A percentile compares a stretch with the other conserved stretches of the same genome.
These are phyloP conservation scores for Chlorops oryzae DNA, from an alignment of 1,140 invertebrate species.

Conservation along the genomic window DNA sequence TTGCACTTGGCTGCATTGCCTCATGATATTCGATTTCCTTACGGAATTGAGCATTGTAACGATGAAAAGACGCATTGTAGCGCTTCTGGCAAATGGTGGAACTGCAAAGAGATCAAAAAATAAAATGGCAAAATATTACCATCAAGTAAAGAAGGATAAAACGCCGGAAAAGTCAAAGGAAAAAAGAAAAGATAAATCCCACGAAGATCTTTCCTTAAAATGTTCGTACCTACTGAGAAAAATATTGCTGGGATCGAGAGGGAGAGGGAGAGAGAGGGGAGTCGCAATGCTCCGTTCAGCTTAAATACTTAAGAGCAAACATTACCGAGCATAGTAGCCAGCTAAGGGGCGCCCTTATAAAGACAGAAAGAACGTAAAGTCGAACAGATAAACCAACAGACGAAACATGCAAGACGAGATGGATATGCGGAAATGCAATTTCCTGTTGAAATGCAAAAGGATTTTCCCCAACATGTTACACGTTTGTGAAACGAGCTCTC, in stretches of 20 bases:
- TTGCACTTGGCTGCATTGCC: constrained; percentile 42
- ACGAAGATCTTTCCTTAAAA: too few relatives aligned
- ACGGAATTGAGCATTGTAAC: constrained; percentile 41
- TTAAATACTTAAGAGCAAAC: background rate
- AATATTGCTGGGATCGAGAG: background rate
- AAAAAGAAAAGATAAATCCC: background rate
- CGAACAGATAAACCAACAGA: constrained; percentile 1
- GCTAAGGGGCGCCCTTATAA: background rate
- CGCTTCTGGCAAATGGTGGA: constrained; percentile 37
- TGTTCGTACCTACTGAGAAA: too few relatives aligned
- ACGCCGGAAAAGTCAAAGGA: background rate
- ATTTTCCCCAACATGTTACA: too few relatives aligned
- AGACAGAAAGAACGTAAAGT: too few relatives aligned
- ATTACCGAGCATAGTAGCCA: constrained; percentile 4
- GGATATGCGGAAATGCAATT: constrained; percentile 11
- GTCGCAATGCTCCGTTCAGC: background rate
- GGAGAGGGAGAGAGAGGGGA: background rate
- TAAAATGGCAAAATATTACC: background rate
- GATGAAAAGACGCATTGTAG: constrained; percentile 35
- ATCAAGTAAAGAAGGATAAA: background rate
- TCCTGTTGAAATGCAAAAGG: constrained; percentile 8
- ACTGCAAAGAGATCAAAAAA: constrained; percentile 16
- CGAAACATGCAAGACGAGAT: constrained; percentile 9
- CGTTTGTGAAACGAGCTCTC: too few relatives aligned
- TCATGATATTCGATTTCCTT: constrained; percentile 42